Conservation (phyloP, 2,113 vertebrate species). For the Mustela lutreola region DNA sequence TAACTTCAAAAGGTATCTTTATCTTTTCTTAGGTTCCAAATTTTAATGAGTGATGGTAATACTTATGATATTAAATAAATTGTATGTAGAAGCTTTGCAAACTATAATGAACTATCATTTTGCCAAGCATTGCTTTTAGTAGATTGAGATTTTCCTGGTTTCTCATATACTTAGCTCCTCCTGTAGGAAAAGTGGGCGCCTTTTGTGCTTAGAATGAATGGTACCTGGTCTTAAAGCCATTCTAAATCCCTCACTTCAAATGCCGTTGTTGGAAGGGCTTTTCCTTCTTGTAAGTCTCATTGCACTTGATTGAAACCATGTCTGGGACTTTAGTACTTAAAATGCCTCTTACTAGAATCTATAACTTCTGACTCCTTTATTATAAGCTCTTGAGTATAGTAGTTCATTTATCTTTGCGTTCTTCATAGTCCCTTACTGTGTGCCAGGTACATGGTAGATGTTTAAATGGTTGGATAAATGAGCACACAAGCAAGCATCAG, state of each 20-base stretch:
- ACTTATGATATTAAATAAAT: not conserved
- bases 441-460: not conserved
- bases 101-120: not conserved
- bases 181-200: not conserved
- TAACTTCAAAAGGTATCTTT: not conserved
- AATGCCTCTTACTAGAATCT: not conserved
- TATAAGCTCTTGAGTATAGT: not conserved
- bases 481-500: not conserved
- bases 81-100: not conserved
- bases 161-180: not conserved
- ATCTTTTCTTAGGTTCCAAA: not conserved
- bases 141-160: not conserved
- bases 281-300: not conserved
- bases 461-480: not conserved
- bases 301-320: not conserved
- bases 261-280: not conserved
- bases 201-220: conserved; percentile 2
- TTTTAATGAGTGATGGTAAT: not conserved
- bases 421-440: not conserved
- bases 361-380: not conserved
- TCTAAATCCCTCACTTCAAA: not conserved
- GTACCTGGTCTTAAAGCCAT: not conserved
- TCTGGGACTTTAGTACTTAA: not conserved
- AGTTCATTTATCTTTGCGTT: conserved; percentile 31
- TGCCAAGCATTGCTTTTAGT: not conserved